phyloP scores from a whole-genome alignment of 2,888 invertebrate genomes.

The Incurvaria masculella region DNA sequence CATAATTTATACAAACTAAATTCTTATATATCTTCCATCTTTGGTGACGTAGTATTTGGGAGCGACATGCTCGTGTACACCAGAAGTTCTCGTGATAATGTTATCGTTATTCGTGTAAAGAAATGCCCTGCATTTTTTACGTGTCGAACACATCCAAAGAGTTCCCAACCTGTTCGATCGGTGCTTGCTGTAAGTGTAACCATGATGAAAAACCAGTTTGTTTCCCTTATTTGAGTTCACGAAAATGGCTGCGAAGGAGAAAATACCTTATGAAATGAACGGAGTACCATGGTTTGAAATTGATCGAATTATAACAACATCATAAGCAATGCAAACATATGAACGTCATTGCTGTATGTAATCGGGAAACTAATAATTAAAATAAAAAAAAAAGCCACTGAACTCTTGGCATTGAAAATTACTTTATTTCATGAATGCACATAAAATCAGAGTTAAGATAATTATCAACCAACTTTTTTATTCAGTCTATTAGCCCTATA shows the following conservation, averaged over 20 bases:
- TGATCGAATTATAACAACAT: too few species aligned
- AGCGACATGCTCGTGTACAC: constrained; percentile 4
- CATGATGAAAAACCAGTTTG: not conserved
- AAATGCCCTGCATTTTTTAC: not conserved
- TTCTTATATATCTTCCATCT: constrained; percentile 2
- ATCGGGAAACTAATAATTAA: not conserved
- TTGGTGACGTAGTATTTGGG: constrained; percentile 3
- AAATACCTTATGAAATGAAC: too few species aligned
- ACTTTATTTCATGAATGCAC: too few species aligned
- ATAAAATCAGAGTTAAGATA: not conserved
- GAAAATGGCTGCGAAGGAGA: constrained; percentile 1
- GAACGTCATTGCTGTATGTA: not conserved
- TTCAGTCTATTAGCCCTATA: constrained; percentile 6
- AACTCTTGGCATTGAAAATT: too few species aligned
- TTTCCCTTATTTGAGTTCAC: constrained; percentile 5
- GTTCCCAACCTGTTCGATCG: not conserved
- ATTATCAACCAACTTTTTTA: constrained; percentile 12
- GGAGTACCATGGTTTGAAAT: too few species aligned
- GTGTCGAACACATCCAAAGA: constrained; percentile 5
- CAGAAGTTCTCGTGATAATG: not conserved
- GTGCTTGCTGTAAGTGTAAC: constrained; percentile 1
- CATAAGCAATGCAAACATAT: not conserved
- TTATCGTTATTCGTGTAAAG: constrained; percentile 1
- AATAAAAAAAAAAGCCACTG: too few species aligned
- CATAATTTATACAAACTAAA: too few species aligned